Percentiles rank a stretch among this genome's conserved stretches.
phyloP scores from a whole-genome alignment of 2,113 vertebrate species.

The Agapornis roseicollis region DNA sequence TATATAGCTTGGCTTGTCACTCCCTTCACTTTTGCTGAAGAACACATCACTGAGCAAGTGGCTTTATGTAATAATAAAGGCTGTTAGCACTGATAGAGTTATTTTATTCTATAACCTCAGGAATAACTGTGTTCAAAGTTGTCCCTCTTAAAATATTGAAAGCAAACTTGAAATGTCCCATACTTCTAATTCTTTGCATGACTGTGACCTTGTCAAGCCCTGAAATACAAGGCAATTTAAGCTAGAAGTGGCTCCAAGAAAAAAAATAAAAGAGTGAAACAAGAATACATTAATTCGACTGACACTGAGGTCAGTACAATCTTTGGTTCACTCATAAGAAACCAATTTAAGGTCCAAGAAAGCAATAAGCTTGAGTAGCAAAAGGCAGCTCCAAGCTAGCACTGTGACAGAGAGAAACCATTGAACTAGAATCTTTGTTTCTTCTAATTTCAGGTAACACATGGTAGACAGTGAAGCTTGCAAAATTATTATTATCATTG shows the following conservation, averaged over 20 bases:
- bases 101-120: not conserved
- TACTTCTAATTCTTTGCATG: conserved; percentile 32
- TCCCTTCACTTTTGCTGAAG: not conserved
- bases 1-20: not conserved
- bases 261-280: conserved; percentile 6
- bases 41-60: not conserved
- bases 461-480: not conserved
- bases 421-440: conserved; percentile 38
- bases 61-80: not conserved
- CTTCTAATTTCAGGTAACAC: conserved; percentile 21
- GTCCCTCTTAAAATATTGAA: not conserved
- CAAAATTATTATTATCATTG: not conserved
- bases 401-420: conserved; percentile 23
- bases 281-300: conserved; percentile 27
- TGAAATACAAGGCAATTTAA: conserved; percentile 39
- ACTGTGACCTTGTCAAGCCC: conserved; percentile 34
- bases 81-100: not conserved
- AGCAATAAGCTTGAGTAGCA: conserved; percentile 26
- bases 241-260: conserved; percentile 18
- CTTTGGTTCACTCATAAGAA: conserved; percentile 14
- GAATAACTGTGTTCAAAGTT: not conserved
- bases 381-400: conserved; percentile 1
- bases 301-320: conserved; percentile 24
- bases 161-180: not conserved
- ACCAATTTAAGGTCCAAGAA: not conserved